Percentiles rank a stretch among this genome's conserved stretches.
phyloP scores from a whole-genome alignment of 2,797 vertebrate species.

The Emys orbicularis region DNA sequence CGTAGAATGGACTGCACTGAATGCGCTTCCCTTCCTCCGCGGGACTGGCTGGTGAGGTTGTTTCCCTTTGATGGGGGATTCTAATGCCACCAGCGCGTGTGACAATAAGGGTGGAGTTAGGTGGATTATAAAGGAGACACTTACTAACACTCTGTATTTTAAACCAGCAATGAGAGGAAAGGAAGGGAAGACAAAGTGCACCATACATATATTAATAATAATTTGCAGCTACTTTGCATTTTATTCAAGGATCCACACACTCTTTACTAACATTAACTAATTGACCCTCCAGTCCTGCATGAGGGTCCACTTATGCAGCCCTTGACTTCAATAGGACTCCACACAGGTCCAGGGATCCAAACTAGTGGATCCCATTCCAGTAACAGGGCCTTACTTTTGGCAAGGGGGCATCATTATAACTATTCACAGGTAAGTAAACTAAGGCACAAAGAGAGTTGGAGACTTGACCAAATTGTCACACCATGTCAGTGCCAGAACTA shows the following conservation, averaged over 20 bases:
- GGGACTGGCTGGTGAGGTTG: background rate
- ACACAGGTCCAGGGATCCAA: too few species aligned
- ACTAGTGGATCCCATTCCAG: background rate
- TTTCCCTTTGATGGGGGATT: background rate
- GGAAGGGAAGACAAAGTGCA: background rate
- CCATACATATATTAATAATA: background rate
- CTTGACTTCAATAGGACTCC: background rate
- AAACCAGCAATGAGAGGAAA: background rate
- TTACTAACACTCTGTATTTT: too few species aligned
- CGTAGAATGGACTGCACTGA: too few species aligned
- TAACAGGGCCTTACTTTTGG: background rate
- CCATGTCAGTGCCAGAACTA: background rate
- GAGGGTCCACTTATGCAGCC: accelerated
- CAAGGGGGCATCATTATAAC: background rate
- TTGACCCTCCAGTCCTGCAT: background rate
- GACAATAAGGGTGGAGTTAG: background rate
- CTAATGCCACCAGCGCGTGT: background rate
- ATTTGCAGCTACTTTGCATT: background rate
- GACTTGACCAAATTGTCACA: background rate
- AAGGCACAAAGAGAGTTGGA: too few species aligned
- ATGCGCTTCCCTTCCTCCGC: background rate
- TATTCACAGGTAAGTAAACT: too few species aligned
- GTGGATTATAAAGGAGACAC: background rate
- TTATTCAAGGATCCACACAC: accelerated
- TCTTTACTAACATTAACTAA: background rate